Conservation (phyloP, 1,140 invertebrate species). For the Tenebrio molitor region DNA sequence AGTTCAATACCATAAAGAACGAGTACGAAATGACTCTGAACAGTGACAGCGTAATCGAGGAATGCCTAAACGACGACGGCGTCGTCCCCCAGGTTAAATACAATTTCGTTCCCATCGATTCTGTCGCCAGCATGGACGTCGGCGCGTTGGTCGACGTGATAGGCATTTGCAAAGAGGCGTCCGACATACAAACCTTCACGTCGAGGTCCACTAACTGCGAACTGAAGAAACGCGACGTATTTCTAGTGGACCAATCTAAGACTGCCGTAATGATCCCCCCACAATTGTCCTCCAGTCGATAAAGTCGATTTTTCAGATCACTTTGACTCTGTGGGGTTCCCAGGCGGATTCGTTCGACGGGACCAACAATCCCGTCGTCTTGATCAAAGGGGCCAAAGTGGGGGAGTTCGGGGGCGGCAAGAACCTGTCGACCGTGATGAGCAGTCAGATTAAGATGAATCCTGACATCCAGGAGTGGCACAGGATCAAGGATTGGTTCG, state of each 20-base stretch:
- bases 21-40: conserved; percentile 97
- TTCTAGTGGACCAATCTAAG: conserved; percentile 88
- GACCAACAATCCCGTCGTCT: conserved; percentile 82
- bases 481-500: conserved; percentile 91
- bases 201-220: conserved; percentile 83
- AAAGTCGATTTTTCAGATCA: conserved; percentile 74
- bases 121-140: conserved; percentile 77
- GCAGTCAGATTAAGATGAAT: conserved; percentile 81
- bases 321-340: conserved; percentile 82
- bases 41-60: conserved; percentile 81
- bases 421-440: conserved; percentile 72
- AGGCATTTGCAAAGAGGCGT: conserved; percentile 85
- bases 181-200: conserved; percentile 82
- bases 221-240: conserved; percentile 91
- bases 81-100: conserved; percentile 86
- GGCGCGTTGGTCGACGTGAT: conserved; percentile 87
- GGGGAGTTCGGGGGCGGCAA: conserved; percentile 85
- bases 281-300: conserved; percentile 58
- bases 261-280: conserved; percentile 74
- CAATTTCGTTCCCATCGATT: conserved; percentile 84
- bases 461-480: conserved; percentile 92
- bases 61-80: conserved; percentile 76
- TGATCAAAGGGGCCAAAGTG: conserved; percentile 83
- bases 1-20: conserved; percentile 87
- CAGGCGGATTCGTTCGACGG: conserved; percentile 90